Conservation (phyloP, 2,113 vertebrate genomes). For the Cyanoramphus novaezelandiae region DNA sequence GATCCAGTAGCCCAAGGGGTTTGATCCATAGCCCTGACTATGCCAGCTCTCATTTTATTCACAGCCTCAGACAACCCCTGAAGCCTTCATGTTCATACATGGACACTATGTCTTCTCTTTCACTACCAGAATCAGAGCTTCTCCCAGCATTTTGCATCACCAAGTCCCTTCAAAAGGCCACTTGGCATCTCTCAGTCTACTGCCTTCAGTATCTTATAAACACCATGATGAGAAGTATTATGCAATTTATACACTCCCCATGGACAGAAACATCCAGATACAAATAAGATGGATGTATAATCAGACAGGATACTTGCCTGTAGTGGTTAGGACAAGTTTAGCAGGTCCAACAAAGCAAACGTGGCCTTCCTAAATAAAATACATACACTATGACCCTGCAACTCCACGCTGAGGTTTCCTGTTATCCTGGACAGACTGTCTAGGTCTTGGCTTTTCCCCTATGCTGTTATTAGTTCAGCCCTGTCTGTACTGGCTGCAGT, state of each 20-base stretch:
- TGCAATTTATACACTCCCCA: not conserved
- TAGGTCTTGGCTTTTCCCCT: not conserved
- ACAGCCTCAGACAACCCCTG: not conserved
- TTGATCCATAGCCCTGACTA: not conserved
- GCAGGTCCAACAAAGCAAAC: not conserved
- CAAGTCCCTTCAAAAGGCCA: not conserved
- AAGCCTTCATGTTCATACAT: not conserved
- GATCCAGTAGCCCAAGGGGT: not conserved
- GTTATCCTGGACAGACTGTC: not conserved
- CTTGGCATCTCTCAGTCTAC: not conserved
- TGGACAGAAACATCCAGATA: not conserved
- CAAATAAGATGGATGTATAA: not conserved
- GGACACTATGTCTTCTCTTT: not conserved
- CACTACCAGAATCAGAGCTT: not conserved
- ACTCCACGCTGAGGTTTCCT: not conserved
- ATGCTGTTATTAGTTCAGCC: not conserved
- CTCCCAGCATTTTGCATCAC: not conserved
- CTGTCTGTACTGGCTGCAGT: not conserved
- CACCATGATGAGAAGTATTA: not conserved
- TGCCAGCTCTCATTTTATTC: not conserved
- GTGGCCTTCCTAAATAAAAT: not conserved
- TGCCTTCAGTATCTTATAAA: not conserved
- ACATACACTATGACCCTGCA: not conserved
- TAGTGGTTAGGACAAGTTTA: not conserved
- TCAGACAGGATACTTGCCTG: not conserved